A percentile compares a stretch with the other conserved stretches of the same genome.
phyloP scores from a whole-genome alignment of 2,113 vertebrate genomes.

The Podarcis cretensis region DNA sequence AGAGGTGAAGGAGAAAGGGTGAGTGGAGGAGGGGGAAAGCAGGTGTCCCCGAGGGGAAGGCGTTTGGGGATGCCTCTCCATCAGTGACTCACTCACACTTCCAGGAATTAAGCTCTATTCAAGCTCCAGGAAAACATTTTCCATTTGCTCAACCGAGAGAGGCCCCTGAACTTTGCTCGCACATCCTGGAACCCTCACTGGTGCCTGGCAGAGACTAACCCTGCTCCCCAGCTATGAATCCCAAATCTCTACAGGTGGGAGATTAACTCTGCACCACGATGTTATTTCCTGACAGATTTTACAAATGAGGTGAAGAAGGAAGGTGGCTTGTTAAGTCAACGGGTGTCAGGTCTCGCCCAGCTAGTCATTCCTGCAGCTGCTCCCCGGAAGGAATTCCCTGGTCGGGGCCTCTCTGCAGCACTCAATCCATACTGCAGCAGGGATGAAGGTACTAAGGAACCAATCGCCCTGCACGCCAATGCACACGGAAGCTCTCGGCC shows the following conservation, averaged over 20 bases:
- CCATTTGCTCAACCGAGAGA: conserved; percentile 42
- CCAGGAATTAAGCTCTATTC: conserved; percentile 18
- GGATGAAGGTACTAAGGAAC: background rate
- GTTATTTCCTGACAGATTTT: conserved; percentile 31
- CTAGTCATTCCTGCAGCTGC: conserved; percentile 2
- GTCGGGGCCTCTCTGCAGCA: background rate
- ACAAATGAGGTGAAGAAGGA: background rate
- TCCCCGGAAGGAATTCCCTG: background rate
- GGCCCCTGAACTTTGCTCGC: conserved; percentile 51
- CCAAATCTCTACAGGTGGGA: conserved; percentile 36
- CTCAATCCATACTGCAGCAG: background rate
- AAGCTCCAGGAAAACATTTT: conserved; percentile 55
- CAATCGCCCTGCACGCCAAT: background rate
- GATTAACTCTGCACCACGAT: conserved; percentile 51
- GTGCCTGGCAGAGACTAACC: conserved; percentile 34
- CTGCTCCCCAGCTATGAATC: background rate
- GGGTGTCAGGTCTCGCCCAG: conserved; percentile 40
- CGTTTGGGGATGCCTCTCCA: background rate
- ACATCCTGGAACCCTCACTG: background rate
- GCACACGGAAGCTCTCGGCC: background rate
- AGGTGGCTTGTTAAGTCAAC: conserved; percentile 32
- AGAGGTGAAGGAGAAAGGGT: background rate
- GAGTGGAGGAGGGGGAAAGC: background rate
- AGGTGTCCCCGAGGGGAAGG: conserved; percentile 10
- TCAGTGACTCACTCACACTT: conserved; percentile 50